phyloP scores from a whole-genome alignment of 53 echinoderm and acorn worm species.

The Hippasteria phrygiana region DNA sequence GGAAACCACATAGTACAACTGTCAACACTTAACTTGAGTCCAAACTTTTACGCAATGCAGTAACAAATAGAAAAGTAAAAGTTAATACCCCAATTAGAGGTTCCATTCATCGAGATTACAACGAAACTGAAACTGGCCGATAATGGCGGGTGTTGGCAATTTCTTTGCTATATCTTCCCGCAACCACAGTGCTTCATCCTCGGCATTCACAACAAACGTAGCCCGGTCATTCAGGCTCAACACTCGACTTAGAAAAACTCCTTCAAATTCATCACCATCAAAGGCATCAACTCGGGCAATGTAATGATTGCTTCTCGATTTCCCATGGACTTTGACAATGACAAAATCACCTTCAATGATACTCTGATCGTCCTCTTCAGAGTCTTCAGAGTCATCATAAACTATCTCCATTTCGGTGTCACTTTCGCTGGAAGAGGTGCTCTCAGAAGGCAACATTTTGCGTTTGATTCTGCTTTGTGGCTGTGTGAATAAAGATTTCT shows the following conservation, averaged over 20 bases:
- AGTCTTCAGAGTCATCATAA: constrained; percentile 31
- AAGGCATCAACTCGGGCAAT: constrained; percentile 68
- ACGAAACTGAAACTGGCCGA: constrained; percentile 47
- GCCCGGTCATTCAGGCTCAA: constrained; percentile 54
- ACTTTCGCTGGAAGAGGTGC: constrained; percentile 65
- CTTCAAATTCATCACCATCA: constrained; percentile 66
- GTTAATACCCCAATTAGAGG: constrained; percentile 32
- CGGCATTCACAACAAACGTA: constrained; percentile 44
- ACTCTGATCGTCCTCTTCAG: constrained; percentile 37
- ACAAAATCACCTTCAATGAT: constrained; percentile 72
- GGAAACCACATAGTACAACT: constrained; percentile 13
- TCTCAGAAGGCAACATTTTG: constrained; percentile 42
- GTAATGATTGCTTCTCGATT: constrained; percentile 60
- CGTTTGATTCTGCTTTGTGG: constrained; percentile 43
- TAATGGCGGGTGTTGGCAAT: constrained; percentile 50
- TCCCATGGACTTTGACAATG: constrained; percentile 55
- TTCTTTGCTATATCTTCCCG: constrained; percentile 53
- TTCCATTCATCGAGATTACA: constrained; percentile 55
- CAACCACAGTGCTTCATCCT: constrained; percentile 62
- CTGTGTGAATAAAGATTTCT: constrained; percentile 53
- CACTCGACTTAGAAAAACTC: constrained; percentile 69
- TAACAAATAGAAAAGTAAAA: constrained; percentile 24
- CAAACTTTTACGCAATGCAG: constrained; percentile 38
- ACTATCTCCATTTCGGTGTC: constrained; percentile 21
- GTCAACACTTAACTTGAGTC: background rate